Percentiles rank a stretch among this genome's conserved stretches.
phyloP scores from a whole-genome alignment of 2,113 vertebrate species.

The Fregata magnificens region DNA sequence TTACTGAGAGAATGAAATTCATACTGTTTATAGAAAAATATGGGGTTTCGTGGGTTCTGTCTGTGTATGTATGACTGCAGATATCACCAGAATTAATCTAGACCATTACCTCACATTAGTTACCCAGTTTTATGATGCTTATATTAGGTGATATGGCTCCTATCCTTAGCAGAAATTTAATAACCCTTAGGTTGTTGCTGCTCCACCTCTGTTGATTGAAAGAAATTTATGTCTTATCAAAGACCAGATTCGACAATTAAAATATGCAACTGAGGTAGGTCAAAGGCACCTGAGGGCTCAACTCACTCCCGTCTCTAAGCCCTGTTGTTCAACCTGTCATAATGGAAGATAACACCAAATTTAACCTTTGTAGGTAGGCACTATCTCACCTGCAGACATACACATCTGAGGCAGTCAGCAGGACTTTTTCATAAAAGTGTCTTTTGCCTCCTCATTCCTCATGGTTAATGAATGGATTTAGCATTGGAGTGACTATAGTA shows the following conservation, averaged over 20 bases:
- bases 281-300: neutral
- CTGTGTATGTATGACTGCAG: neutral
- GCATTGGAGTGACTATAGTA: neutral
- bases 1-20: neutral
- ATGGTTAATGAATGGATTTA: neutral
- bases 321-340: neutral
- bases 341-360: neutral
- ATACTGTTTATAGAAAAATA: neutral
- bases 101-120: neutral
- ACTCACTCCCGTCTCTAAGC: neutral
- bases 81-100: neutral
- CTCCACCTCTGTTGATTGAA: neutral
- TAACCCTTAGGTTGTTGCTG: neutral
- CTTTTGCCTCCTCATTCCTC: neutral
- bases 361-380: neutral
- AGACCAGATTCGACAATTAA: neutral
- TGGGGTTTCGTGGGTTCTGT: neutral
- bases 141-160: neutral
- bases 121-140: neutral
- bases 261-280: neutral
- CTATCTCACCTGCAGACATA: neutral
- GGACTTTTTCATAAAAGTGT: neutral
- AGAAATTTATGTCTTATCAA: neutral
- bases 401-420: neutral
- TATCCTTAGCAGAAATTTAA: neutral